These are phyloP conservation scores for Micrasema longulum DNA, from an alignment of 1,140 invertebrate genomes.

Conservation along the genomic window DNA sequence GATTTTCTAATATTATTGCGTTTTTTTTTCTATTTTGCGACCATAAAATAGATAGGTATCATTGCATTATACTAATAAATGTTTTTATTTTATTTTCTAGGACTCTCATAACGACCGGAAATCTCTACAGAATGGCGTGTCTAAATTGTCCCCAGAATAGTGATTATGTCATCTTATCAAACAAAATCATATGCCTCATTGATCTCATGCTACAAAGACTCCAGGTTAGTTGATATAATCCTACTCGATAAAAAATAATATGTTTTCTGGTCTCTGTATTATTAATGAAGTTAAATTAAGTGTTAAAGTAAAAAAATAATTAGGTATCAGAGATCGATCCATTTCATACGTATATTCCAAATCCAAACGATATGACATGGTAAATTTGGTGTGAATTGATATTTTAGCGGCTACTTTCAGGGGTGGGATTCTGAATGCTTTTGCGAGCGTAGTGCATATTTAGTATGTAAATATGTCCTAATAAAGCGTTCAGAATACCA, in stretches of 20 bases:
- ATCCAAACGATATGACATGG: background rate
- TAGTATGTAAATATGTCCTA: no score
- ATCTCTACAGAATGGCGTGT: slow-evolving; percentile 71
- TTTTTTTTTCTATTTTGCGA: no score
- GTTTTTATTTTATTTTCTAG: slow-evolving; percentile 60
- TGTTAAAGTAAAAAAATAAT: background rate
- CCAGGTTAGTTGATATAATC: slow-evolving; percentile 64
- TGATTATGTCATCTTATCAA: slow-evolving; percentile 76
- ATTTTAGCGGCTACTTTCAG: no score
- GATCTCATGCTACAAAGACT: slow-evolving; percentile 78
- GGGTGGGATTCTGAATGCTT: no score
- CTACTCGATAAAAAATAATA: background rate
- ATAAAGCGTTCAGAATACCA: no score
- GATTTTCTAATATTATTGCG: no score
- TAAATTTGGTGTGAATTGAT: no score
- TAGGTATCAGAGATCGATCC: background rate
- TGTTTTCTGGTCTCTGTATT: background rate
- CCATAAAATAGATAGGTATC: no score
- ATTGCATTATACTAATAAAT: no score
- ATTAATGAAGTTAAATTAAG: background rate
- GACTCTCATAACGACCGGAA: slow-evolving; percentile 72
- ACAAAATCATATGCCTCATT: slow-evolving; percentile 75
- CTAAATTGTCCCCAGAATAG: slow-evolving; percentile 71
- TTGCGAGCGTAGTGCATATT: no score
- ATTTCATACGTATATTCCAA: background rate